Conservation (phyloP, 2,797 vertebrate species). For the Fratercula arctica region DNA sequence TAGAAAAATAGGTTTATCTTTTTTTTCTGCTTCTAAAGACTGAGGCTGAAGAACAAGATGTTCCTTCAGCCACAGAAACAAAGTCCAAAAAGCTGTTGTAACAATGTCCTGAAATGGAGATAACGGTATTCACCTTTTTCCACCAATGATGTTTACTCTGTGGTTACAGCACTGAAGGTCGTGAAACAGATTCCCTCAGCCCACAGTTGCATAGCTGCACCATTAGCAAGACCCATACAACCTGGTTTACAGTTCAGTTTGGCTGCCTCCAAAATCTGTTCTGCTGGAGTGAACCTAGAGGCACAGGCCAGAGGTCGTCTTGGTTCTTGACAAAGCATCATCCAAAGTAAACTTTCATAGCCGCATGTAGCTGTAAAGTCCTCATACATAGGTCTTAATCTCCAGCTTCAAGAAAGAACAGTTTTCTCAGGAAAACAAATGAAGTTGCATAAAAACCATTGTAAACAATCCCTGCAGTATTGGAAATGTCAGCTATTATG, state of each 20-base stretch:
- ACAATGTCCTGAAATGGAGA: background rate
- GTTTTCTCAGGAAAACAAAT: background rate
- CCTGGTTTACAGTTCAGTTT: background rate
- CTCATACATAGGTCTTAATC: background rate
- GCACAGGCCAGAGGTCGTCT: background rate
- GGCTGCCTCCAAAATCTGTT: background rate
- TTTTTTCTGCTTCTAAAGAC: background rate
- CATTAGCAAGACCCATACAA: background rate
- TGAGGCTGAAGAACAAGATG: background rate
- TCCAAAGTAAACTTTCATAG: background rate
- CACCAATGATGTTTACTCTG: background rate
- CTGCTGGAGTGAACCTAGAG: background rate
- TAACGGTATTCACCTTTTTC: background rate
- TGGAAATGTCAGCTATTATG: slow-evolving; percentile 54
- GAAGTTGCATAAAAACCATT: background rate
- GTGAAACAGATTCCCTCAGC: background rate
- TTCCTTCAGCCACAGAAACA: background rate
- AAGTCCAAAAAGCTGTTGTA: background rate
- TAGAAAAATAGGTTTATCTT: background rate
- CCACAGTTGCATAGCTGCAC: background rate
- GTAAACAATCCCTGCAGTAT: slow-evolving; percentile 2
- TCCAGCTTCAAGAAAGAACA: background rate
- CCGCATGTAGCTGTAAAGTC: background rate
- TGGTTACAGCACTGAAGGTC: background rate
- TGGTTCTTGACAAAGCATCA: background rate